Percentiles rank a stretch among this genome's conserved stretches.
phyloP scores from a whole-genome alignment of 2,797 vertebrate species.

The Xerus rutilus region DNA sequence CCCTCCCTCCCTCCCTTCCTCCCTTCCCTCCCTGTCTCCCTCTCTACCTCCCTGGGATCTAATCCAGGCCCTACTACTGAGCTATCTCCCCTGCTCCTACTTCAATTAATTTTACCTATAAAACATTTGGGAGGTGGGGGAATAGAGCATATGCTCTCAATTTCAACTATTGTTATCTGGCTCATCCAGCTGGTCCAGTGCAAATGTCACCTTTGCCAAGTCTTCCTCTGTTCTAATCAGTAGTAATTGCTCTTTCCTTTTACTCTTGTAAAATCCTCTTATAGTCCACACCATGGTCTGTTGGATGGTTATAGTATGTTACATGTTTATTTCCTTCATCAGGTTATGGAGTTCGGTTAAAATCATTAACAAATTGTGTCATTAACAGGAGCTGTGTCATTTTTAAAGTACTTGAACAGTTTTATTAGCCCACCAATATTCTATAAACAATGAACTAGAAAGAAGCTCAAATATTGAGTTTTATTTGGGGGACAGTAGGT shows the following conservation, averaged over 20 bases:
- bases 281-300: background rate
- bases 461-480: slow-evolving; percentile 27
- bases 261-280: background rate
- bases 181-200: background rate
- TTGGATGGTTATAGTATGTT: background rate
- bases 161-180: background rate
- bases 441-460: background rate
- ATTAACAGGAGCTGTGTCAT: background rate
- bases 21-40: too few relatives aligned
- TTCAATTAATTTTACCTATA: background rate
- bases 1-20: too few relatives aligned
- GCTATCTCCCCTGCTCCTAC: too few relatives aligned
- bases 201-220: background rate
- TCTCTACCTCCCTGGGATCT: too few relatives aligned
- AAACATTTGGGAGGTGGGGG: background rate
- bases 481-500: background rate
- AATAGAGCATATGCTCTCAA: slow-evolving; percentile 8
- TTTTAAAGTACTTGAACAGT: slow-evolving; percentile 19
- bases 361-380: background rate
- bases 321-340: background rate
- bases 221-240: background rate
- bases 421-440: slow-evolving; percentile 51
- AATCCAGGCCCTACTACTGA: too few relatives aligned
- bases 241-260: background rate
- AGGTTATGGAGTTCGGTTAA: slow-evolving; percentile 37